These are phyloP conservation scores for Eubasilissa splendida DNA, from an alignment of 2,888 invertebrate species.

Conservation along the genomic window DNA sequence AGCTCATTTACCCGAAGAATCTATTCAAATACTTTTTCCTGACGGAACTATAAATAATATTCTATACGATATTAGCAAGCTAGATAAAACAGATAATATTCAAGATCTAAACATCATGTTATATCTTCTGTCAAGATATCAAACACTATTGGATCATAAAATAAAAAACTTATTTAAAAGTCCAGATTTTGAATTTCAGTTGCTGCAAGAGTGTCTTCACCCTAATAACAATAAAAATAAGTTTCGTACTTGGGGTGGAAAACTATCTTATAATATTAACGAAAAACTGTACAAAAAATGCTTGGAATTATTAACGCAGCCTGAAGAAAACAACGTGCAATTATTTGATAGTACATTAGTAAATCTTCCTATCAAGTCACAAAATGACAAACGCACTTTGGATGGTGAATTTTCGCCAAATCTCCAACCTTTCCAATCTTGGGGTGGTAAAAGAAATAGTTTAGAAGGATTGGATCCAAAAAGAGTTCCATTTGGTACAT, in stretches of 20 bases:
- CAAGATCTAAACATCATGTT: neutral
- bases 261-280: slow-evolving; percentile 3
- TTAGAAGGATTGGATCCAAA: slow-evolving; percentile 37
- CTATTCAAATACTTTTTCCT: neutral
- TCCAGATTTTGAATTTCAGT: neutral
- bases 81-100: neutral
- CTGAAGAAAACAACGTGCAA: neutral
- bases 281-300: slow-evolving; percentile 32
- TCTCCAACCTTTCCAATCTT: slow-evolving; percentile 40
- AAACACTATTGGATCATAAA: slow-evolving; percentile 1
- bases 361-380: slow-evolving; percentile 22
- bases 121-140: neutral
- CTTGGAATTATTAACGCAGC: slow-evolving; percentile 10
- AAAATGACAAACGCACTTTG: slow-evolving; percentile 23
- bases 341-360: neutral
- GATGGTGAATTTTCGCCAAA: slow-evolving; percentile 31
- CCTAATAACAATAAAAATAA: slow-evolving; percentile 28
- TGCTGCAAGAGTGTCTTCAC: slow-evolving; percentile 37
- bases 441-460: slow-evolving; percentile 49
- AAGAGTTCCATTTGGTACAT: slow-evolving; percentile 45
- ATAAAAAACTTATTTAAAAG: neutral
- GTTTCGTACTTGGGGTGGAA: slow-evolving; percentile 43
- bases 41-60: neutral
- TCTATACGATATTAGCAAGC: neutral
- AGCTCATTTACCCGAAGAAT: neutral